Percentiles rank a stretch among this genome's conserved stretches.
phyloP scores from a whole-genome alignment of 2,797 vertebrate genomes.

The Paguma larvata region DNA sequence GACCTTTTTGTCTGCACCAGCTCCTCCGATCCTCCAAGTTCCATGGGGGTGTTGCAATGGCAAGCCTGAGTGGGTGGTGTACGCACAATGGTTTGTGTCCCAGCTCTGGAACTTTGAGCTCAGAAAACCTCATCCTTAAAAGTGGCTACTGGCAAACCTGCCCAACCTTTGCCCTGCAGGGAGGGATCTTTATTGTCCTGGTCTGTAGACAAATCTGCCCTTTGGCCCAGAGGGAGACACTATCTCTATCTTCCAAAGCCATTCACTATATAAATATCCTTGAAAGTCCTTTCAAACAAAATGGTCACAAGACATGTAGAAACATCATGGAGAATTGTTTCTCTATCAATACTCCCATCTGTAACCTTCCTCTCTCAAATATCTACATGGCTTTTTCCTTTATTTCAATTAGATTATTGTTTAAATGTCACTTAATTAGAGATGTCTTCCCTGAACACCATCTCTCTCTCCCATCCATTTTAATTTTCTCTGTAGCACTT shows the following conservation, averaged over 20 bases:
- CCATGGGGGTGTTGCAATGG: background rate
- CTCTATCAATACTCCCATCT: background rate
- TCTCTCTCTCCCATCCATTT: background rate
- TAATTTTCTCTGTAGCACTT: background rate
- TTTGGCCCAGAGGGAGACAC: background rate
- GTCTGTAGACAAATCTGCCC: background rate
- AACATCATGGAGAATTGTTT: background rate
- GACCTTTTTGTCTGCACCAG: background rate
- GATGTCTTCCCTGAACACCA: background rate
- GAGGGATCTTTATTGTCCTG: background rate
- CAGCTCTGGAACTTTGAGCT: background rate
- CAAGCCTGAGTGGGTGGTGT: background rate
- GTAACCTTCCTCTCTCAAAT: background rate
- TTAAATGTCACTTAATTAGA: background rate
- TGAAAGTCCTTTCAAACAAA: conserved; percentile 16
- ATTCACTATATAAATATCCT: background rate
- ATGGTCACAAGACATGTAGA: background rate
- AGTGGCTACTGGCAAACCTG: background rate
- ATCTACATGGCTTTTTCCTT: background rate
- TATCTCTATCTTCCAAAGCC: conserved; percentile 11
- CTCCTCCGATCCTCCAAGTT: background rate
- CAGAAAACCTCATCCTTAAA: background rate
- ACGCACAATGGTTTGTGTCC: too few relatives aligned
- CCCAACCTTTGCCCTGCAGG: background rate
- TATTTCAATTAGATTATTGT: conserved; percentile 7